These are phyloP conservation scores for Tachypleus tridentatus DNA, from an alignment of 1,140 invertebrate genomes.

Conservation along the genomic window DNA sequence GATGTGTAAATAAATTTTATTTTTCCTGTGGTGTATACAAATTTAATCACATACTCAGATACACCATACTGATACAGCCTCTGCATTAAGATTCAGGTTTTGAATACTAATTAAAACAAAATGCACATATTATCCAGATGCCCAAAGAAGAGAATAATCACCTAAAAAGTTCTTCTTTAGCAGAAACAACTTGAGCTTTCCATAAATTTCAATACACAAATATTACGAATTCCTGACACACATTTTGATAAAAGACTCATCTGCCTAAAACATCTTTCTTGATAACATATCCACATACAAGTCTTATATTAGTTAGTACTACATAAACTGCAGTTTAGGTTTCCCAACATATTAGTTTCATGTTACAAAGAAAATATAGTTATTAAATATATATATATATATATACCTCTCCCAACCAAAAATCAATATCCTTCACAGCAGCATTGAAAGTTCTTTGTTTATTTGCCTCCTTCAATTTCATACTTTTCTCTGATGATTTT, in stretches of 20 bases:
- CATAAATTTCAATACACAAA: background rate
- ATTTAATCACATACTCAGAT: too few relatives aligned
- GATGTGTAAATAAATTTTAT: too few relatives aligned
- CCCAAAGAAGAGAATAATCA: too few relatives aligned
- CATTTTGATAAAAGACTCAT: background rate
- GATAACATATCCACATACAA: background rate
- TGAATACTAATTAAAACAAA: too few relatives aligned
- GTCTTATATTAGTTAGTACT: background rate
- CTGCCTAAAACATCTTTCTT: background rate
- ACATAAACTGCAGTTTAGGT: background rate
- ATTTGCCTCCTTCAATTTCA: conserved; percentile 94
- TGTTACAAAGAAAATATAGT: background rate
- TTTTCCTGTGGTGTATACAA: too few relatives aligned
- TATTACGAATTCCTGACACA: background rate
- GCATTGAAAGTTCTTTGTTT: conserved; percentile 98
- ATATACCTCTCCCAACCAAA: conserved; percentile 94
- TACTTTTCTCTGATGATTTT: conserved; percentile 94
- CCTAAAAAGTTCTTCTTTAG: too few relatives aligned
- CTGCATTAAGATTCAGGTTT: too few relatives aligned
- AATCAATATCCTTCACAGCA: conserved; percentile 98
- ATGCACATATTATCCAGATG: too few relatives aligned
- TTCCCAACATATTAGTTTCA: background rate
- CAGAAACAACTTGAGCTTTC: too few relatives aligned
- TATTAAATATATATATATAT: background rate
- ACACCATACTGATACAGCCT: too few relatives aligned